Base-by-base conservation (phyloP, 2,113 vertebrate genomes). In the Macaca mulatta region DNA sequence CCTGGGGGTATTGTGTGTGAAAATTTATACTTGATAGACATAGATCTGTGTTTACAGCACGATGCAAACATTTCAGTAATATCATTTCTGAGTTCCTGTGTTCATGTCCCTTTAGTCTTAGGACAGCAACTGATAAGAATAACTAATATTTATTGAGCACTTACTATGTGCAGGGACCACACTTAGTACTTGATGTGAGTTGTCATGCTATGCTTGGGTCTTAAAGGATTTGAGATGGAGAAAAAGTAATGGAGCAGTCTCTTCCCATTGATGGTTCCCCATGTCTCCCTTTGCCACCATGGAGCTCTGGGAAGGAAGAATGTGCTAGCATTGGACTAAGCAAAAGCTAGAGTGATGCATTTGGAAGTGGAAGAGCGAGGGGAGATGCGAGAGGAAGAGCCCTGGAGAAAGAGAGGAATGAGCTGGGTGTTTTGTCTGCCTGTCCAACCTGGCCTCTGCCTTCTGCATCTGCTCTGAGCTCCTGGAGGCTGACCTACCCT, bases 291-390 rank as follows among this genome's bases (percentile, higher is more conserved):
- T 89, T 70, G 88, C 80, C 8, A 2, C 9, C 52, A 18, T 6
- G 4, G 74, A 48, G 14, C 43, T 16, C 18, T 79, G 30, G 57
- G 57, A n/a, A 57, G 52, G 22, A 50, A 55, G 57, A 20, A 40
- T 14, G 12, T 0, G 14, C 38, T 35, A 5, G 4, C 9, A 0
- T 25, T 30, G 43, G n/a, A 25, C 25, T 13, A 20, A 45, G 40
- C 5, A 27, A 35, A 61, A 70, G 38, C 14, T 5, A 48, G 7
- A 35, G 13, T 23, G 32, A 35, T 22, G 85, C 5, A 1, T 74
- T 79, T 50, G 30, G 77, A 48, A 79, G 77, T 30, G 45, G 43
- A 6, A 8, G 48, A n/a, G 57, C 7, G 12, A 30, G 10, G 22
- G 32, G 40, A 77, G 13, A 64, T 30, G 25, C 0, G 25, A 48